phyloP scores from a whole-genome alignment of 2,888 invertebrate genomes.

The Tricholauxania praeusta region DNA sequence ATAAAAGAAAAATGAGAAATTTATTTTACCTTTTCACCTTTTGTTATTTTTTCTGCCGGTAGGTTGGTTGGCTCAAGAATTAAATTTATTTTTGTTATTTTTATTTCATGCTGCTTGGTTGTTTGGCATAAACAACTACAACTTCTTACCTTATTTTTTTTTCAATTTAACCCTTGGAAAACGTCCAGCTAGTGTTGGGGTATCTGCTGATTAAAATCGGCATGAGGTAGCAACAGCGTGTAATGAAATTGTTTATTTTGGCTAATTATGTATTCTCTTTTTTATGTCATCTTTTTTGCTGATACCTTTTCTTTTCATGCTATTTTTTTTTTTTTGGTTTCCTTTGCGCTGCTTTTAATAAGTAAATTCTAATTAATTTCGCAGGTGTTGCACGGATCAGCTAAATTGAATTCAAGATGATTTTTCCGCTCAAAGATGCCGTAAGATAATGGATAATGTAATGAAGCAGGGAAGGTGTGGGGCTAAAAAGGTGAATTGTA shows the following conservation, averaged over 20 bases:
- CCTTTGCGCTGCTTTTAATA: conserved; percentile 51
- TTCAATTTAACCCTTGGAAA: too few species aligned
- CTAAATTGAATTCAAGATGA: conserved; percentile 60
- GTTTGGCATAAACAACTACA: too few species aligned
- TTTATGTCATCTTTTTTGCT: conserved; percentile 6
- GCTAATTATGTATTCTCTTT: conserved; percentile 40
- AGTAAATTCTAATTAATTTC: conserved; percentile 63
- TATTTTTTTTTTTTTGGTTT: conserved; percentile 18
- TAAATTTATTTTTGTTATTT: too few species aligned
- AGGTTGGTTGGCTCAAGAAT: too few species aligned
- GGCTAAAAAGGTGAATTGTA: too few species aligned
- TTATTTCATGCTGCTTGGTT: too few species aligned
- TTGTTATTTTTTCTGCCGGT: background rate
- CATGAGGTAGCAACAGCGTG: background rate
- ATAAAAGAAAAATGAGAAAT: conserved; percentile 12
- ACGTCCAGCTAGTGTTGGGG: background rate
- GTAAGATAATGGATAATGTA: too few species aligned
- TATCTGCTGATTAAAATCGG: background rate
- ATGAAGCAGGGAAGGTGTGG: too few species aligned
- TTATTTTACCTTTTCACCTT: background rate
- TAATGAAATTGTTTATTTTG: conserved; percentile 44
- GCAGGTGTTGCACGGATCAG: conserved; percentile 61
- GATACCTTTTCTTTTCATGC: background rate
- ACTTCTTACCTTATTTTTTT: too few species aligned
- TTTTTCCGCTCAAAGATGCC: conserved; percentile 1